Conservation (phyloP, 2,888 invertebrate genomes). For the Agrilus mali region DNA sequence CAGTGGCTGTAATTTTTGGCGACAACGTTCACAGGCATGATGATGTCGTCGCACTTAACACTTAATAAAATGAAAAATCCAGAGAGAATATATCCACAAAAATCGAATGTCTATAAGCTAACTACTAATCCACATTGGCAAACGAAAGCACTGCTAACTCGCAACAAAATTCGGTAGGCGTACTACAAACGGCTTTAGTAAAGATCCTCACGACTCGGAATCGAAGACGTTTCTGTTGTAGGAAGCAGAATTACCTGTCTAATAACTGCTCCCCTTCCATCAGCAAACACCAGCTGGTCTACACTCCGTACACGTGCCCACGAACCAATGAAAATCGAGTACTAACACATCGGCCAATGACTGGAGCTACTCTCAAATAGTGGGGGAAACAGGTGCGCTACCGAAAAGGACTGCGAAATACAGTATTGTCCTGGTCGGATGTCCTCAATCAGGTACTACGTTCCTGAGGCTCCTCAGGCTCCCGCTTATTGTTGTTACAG, state of each 20-base stretch:
- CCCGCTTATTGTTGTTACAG: no score
- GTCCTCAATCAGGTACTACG: slow-evolving; percentile 8
- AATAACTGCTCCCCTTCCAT: slow-evolving; percentile 26
- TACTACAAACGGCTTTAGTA: slow-evolving; percentile 8
- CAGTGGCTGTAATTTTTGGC: slow-evolving; percentile 75
- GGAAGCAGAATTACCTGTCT: slow-evolving; percentile 22
- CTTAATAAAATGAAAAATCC: slow-evolving; percentile 8
- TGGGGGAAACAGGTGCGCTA: slow-evolving; percentile 31
- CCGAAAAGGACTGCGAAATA: slow-evolving; percentile 17
- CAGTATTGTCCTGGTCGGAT: slow-evolving; percentile 14
- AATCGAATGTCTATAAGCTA: background rate
- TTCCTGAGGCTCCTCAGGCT: no score
- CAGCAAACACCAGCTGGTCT: slow-evolving; percentile 18
- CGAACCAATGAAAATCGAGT: slow-evolving; percentile 24
- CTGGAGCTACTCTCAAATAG: slow-evolving; percentile 12
- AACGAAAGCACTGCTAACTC: background rate
- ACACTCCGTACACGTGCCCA: slow-evolving; percentile 30
- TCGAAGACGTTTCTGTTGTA: slow-evolving; percentile 23
- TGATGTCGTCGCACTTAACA: slow-evolving; percentile 18
- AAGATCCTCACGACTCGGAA: slow-evolving; percentile 14
- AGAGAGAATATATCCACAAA: slow-evolving; percentile 6
- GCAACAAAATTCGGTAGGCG: slow-evolving; percentile 4
- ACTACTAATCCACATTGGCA: no score
- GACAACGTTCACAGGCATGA: slow-evolving; percentile 29
- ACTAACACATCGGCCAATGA: slow-evolving; percentile 21